Conservation (phyloP, 2,888 invertebrate species). For the Fragum whitleyi region DNA sequence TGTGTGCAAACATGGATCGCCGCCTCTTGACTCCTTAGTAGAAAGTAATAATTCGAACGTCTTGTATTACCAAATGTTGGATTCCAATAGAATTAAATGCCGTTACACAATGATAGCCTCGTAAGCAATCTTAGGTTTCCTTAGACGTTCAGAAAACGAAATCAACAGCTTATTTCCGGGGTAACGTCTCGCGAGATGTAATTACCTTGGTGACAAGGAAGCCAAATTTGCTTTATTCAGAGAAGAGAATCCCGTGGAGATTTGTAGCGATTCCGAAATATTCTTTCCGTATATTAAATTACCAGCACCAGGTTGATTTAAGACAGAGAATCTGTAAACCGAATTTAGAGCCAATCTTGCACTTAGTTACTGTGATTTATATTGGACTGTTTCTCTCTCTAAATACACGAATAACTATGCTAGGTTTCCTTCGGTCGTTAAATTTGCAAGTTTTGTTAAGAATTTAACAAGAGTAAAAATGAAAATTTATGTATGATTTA, state of each 20-base stretch:
- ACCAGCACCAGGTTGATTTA: slow-evolving; percentile 15
- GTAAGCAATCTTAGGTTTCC: background rate
- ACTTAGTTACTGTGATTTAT: background rate
- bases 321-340: background rate
- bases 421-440: too few species aligned
- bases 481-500: too few species aligned
- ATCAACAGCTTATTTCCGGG: slow-evolving; percentile 28
- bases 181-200: slow-evolving; percentile 26
- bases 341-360: background rate
- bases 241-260: slow-evolving; percentile 16
- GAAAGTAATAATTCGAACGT: too few species aligned
- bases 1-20: too few species aligned
- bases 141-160: slow-evolving; percentile 12
- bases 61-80: too few species aligned
- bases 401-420: too few species aligned
- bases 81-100: background rate
- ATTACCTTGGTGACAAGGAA: slow-evolving; percentile 27
- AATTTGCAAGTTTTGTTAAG: too few species aligned
- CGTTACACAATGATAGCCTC: background rate
- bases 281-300: slow-evolving; percentile 18
- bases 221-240: slow-evolving; percentile 4
- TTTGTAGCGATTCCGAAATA: slow-evolving; percentile 4
- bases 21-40: too few species aligned
- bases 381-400: too few species aligned
- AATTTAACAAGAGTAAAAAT: too few species aligned